These are phyloP conservation scores for Bibio marci DNA, from an alignment of 2,888 invertebrate species.

Conservation along the genomic window DNA sequence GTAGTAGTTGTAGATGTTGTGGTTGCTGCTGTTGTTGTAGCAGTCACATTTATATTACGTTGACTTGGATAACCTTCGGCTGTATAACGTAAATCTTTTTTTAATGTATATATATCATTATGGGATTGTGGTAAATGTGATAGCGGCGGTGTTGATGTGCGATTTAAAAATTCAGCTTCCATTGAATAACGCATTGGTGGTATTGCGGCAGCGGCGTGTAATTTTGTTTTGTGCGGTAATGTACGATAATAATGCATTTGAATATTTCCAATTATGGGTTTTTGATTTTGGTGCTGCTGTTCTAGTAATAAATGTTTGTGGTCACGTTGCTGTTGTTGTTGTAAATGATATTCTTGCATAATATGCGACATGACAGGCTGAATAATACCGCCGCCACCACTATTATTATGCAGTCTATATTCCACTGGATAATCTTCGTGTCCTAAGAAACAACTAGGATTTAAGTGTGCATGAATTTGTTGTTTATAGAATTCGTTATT, in stretches of 20 bases:
- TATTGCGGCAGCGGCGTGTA: constrained; percentile 31
- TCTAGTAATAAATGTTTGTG: constrained; percentile 11
- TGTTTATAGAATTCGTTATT: constrained; percentile 38
- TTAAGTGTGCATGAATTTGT: constrained; percentile 55
- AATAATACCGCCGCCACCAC: constrained; percentile 35
- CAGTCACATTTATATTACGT: too few relatives aligned
- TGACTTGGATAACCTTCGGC: constrained; percentile 67
- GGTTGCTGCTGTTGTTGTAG: background rate
- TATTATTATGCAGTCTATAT: constrained; percentile 36
- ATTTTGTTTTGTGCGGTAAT: constrained; percentile 53
- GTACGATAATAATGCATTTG: constrained; percentile 50
- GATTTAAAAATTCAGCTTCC: constrained; percentile 46
- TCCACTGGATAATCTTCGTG: constrained; percentile 56
- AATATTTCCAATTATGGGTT: constrained; percentile 13
- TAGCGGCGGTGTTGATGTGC: constrained; percentile 28
- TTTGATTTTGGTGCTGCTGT: constrained; percentile 13
- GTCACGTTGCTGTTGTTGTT: too few relatives aligned
- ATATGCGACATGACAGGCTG: constrained; percentile 32
- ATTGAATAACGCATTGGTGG: constrained; percentile 38
- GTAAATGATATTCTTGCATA: background rate
- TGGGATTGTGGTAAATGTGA: too few relatives aligned
- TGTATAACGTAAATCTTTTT: constrained; percentile 49
- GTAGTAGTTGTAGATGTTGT: background rate
- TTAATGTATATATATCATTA: constrained; percentile 33
- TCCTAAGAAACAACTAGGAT: constrained; percentile 58